phyloP scores from a whole-genome alignment of 1,140 invertebrate species.

The Lasaia peninsularis region DNA sequence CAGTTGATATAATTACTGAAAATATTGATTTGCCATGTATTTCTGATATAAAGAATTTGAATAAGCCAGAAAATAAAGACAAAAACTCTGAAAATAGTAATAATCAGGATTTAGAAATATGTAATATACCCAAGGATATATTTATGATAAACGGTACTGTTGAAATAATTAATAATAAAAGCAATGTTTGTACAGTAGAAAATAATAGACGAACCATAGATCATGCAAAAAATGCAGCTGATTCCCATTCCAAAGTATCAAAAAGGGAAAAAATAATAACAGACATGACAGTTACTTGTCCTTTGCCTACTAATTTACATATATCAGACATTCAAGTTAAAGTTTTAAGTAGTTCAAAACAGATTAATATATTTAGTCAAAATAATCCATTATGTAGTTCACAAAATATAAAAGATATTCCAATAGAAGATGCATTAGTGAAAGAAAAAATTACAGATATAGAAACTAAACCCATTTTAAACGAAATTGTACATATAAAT shows the following conservation, averaged over 20 bases:
- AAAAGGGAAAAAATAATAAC: neutral
- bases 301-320: conserved; percentile 27
- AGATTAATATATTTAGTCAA: neutral
- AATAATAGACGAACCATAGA: conserved; percentile 22
- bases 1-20: neutral
- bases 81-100: neutral
- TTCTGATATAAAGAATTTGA: neutral
- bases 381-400: no score
- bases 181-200: conserved; percentile 3
- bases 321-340: conserved; percentile 15
- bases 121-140: no score
- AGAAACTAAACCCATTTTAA: conserved; percentile 30
- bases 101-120: no score
- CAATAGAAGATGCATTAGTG: conserved; percentile 6
- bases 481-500: conserved; percentile 25
- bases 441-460: conserved; percentile 11
- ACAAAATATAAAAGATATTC: neutral
- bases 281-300: conserved; percentile 33
- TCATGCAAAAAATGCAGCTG: conserved; percentile 12
- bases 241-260: neutral
- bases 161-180: neutral
- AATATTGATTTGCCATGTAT: neutral
- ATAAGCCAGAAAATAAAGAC: neutral
- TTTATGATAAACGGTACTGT: no score
- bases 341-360: conserved; percentile 12